Evolutionary conservation across 1,140 invertebrate genomes (phyloP), one percentile per base, ranked within the genome.

Genomic region (Atta texana): DNA sequence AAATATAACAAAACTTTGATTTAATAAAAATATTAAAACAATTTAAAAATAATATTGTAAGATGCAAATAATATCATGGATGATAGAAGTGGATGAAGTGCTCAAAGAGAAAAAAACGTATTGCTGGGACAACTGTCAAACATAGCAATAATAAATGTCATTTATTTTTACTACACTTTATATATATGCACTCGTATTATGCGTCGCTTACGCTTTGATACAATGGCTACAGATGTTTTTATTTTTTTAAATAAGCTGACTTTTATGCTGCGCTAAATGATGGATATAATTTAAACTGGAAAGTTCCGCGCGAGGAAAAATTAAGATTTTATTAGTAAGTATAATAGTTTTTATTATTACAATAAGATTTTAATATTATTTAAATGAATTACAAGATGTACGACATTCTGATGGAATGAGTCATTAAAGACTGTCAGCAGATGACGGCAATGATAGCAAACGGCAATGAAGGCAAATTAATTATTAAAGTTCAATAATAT

Each of bases 111-210:
- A 7, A 53, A 28, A 51, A 80, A 39, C 10, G 3, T 6, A 8
- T n/a, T 12, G 53, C 6, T 53, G 7, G 28, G 24, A 31, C 63
- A 2, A 68, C 8, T 53, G 12, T 34, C 49, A 24, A 28, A 53
- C 7, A 10, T 4, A 49, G 7, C 63, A 53, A 80, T 69, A 80
- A 68, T 78, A 55, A 80, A 68, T 21, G 57, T 10, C 31, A 69
- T 57, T 80, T 80, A 69, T 80, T 69, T 61, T 80, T 80, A 39
- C 31, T 31, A 55, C 3, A 31, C 18, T 53, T 66, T 24, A 34
- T 24, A 21, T 18, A 34, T 18, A 39, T 10, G 8, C 39, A 59
- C 10, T 55, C 44, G 39, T 3, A 16, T n/a, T 18, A 44, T 44
- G 39, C 8, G 4, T 80, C 63, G 28, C 18, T 31, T 53, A 53